A percentile compares a stretch with the other conserved stretches of the same genome.
phyloP scores from a whole-genome alignment of 2,797 vertebrate genomes.

The Lacerta viridis region DNA sequence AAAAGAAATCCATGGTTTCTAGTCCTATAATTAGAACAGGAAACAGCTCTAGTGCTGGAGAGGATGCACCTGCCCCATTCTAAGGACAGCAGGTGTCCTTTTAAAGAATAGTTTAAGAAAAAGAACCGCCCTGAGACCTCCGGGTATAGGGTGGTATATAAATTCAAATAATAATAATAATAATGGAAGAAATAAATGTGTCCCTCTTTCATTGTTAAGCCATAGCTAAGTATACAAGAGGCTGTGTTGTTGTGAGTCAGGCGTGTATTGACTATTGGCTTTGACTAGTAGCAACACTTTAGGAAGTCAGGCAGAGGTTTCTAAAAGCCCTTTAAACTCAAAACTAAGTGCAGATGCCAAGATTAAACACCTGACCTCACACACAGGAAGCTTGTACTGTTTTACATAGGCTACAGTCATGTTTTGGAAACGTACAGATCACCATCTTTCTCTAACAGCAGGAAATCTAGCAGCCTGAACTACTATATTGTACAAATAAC shows the following conservation, averaged over 20 bases:
- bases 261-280: neutral
- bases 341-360: neutral
- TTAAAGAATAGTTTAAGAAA: neutral
- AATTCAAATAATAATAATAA: neutral
- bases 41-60: neutral
- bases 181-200: too few relatives aligned
- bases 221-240: neutral
- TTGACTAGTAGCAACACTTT: neutral
- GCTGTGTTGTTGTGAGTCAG: neutral
- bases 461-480: neutral
- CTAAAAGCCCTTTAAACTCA: neutral
- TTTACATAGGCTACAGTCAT: neutral
- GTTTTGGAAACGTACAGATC: neutral
- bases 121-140: too few relatives aligned
- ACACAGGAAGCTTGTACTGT: neutral
- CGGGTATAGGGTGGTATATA: too few relatives aligned
- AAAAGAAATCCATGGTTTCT: neutral
- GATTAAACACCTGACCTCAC: neutral
- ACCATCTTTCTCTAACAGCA: neutral
- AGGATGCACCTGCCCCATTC: slow-evolving; percentile 1
- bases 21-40: slow-evolving; percentile 22
- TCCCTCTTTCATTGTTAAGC: too few relatives aligned
- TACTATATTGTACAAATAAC: neutral
- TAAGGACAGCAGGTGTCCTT: neutral
- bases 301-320: neutral